Base-by-base conservation (phyloP, 2,797 vertebrate genomes). In the Takifugu rubripes region DNA sequence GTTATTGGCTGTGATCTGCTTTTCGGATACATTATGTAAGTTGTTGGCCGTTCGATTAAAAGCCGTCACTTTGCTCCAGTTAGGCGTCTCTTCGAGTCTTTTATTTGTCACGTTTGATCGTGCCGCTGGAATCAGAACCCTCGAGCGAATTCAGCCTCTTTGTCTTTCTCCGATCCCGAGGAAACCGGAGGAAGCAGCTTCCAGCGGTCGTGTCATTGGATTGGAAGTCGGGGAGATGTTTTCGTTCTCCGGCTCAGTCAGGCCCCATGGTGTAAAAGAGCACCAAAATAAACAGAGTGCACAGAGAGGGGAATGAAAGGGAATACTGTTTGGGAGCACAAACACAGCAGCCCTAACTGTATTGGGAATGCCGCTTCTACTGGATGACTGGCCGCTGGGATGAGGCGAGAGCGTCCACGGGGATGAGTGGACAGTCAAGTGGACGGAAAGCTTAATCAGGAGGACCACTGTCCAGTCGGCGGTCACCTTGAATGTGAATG, bases 241-340 rank as follows among this genome's bases (percentile, higher is more conserved):
- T 91, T 90, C 71, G 31, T 88, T 90, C 89, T 90, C 79, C 83
- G 79, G 84, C 84, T 78, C 84, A 63, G 77, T 86, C 88, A 85
- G 87, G 81, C 84, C 87, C 77, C 74, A 70, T 62, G 68, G 85
- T 82, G 83, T 88, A 88, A 88, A 91, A 79, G 86, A 91, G 88
- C 87, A 92, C 88, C 88, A 92, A 91, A 89, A 90, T 88, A 91
- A 93, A 91, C 87, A 90, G 77, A 68, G 83, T 87, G 81, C 70
- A 83, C 62, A 54, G 77, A 79, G 81, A 72, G 78, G 78, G 85
- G 86, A 90, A 89, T 92, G 90, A 92, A 91, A 92, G 88, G 84
- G 84, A 91, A 89, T 86, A 91, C 82, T 93, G 90, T 93, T 90
- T 84, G 74, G 87, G 77, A 89, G 83, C 86, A 85, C 87, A 89